Conservation (phyloP, 2,797 vertebrate species). For the Pogonophryne albipinna region DNA sequence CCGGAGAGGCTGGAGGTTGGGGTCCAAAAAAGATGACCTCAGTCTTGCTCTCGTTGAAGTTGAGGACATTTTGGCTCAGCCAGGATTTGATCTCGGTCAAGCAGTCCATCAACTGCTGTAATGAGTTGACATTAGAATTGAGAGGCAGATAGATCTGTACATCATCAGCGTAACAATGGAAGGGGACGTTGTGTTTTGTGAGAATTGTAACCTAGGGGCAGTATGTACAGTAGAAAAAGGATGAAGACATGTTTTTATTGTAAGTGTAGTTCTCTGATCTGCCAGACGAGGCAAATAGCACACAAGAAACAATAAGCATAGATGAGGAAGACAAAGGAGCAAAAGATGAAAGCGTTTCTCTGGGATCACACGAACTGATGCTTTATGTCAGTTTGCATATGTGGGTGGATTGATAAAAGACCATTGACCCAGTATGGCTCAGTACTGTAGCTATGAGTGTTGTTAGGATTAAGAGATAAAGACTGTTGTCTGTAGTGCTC, state of each 20-base stretch:
- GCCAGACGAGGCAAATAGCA: slow-evolving; percentile 62
- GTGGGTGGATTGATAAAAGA: background rate
- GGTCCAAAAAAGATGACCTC: no score
- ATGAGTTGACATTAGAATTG: no score
- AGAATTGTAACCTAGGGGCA: no score
- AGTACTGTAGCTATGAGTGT: background rate
- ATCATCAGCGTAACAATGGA: no score
- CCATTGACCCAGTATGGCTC: fast-evolving
- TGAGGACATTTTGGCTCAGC: no score
- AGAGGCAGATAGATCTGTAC: no score
- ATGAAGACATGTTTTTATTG: background rate
- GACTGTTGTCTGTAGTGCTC: background rate
- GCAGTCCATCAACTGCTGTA: no score
- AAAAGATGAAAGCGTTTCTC: background rate
- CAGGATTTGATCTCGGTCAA: no score
- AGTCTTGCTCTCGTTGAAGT: no score
- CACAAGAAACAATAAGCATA: slow-evolving; percentile 18
- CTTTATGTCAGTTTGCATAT: background rate
- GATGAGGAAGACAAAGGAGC: background rate
- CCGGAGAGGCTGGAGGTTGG: no score
- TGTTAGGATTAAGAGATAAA: background rate
- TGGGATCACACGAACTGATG: background rate
- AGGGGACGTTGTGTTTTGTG: no score
- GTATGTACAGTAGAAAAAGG: no score
- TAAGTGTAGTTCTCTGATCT: slow-evolving; percentile 21